These are phyloP conservation scores for Elgaria multicarinata DNA, from an alignment of 2,113 vertebrate genomes.

Conservation along the genomic window DNA sequence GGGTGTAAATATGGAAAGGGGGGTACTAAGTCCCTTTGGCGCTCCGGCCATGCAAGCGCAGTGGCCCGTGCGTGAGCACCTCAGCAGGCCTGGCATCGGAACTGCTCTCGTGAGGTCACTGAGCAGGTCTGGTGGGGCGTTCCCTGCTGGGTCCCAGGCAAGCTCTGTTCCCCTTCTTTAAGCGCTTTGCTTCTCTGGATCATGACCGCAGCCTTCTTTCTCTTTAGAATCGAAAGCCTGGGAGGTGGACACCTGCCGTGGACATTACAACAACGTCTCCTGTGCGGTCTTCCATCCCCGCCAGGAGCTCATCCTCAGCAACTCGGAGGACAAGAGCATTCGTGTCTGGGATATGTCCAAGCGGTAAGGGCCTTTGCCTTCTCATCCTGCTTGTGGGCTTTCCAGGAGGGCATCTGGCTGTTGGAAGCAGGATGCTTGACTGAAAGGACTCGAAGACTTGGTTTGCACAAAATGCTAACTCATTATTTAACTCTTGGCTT, in stretches of 20 bases:
- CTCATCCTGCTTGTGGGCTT: too few species aligned
- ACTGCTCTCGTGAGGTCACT: background rate
- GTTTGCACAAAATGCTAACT: too few species aligned
- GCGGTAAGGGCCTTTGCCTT: constrained; percentile 63
- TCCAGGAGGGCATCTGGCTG: too few species aligned
- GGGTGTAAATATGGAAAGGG: background rate
- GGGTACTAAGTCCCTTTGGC: background rate
- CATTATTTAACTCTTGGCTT: too few species aligned
- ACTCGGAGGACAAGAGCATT: constrained; percentile 98
- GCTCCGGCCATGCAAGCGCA: background rate
- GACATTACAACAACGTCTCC: constrained; percentile 98
- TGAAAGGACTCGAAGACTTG: too few species aligned
- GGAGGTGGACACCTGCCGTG: constrained; percentile 96
- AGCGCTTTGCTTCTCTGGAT: background rate
- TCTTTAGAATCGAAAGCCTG: constrained; percentile 92
- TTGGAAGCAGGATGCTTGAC: too few species aligned
- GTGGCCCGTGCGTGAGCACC: background rate
- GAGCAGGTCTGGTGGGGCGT: background rate
- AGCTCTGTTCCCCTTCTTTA: background rate
- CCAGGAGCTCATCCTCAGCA: constrained; percentile 96
- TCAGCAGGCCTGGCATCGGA: background rate
- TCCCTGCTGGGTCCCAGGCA: background rate
- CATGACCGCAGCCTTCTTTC: background rate
- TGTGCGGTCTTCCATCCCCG: constrained; percentile 97
- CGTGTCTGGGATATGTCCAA: constrained; percentile 99